Conservation (phyloP, 2,888 invertebrate genomes). For the Ethmia dodecea region DNA sequence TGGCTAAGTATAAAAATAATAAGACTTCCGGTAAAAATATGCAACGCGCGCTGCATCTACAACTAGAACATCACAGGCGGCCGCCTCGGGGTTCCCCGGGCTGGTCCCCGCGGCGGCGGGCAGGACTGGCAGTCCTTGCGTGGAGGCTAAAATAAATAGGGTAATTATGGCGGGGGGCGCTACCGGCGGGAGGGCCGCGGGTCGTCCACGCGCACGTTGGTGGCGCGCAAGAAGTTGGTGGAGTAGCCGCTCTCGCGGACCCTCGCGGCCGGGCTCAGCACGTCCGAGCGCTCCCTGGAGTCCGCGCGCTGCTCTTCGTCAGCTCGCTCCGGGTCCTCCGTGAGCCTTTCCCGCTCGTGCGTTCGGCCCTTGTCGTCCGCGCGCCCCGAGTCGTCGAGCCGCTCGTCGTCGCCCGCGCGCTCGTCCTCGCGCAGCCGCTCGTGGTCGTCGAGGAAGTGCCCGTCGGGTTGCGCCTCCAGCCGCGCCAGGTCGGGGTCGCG, state of each 20-base stretch:
- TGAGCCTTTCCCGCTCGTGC: conserved; percentile 22
- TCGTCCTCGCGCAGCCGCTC: conserved; percentile 15
- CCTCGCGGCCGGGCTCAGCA: conserved; percentile 48
- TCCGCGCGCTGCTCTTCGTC: conserved; percentile 32
- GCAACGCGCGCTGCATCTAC: conserved; percentile 31
- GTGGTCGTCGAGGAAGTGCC: conserved; percentile 28
- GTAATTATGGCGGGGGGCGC: not conserved
- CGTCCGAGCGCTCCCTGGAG: conserved; percentile 34
- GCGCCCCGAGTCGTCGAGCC: conserved; percentile 21
- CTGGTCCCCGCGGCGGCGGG: not conserved
- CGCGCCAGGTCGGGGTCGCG: conserved; percentile 48
- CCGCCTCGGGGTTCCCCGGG: not conserved
- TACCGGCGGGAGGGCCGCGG: conserved; percentile 30
- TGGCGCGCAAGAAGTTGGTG: conserved; percentile 53
- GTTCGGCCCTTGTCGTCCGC: conserved; percentile 26
- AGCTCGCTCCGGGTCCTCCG: conserved; percentile 25
- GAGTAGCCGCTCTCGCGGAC: conserved; percentile 50
- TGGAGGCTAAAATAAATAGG: conserved; percentile 4
- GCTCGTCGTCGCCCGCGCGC: conserved; percentile 19
- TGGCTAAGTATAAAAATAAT: conserved; percentile 63
- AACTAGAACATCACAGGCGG: conserved; percentile 51
- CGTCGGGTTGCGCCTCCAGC: conserved; percentile 33
- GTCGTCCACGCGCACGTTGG: conserved; percentile 51
- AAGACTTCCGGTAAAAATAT: conserved; percentile 31
- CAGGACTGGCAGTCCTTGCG: conserved; percentile 1